A percentile compares a stretch with the other conserved stretches of the same genome.
Conservation (phyloP, 2,797 vertebrate species). For the Channallabes apus region DNA sequence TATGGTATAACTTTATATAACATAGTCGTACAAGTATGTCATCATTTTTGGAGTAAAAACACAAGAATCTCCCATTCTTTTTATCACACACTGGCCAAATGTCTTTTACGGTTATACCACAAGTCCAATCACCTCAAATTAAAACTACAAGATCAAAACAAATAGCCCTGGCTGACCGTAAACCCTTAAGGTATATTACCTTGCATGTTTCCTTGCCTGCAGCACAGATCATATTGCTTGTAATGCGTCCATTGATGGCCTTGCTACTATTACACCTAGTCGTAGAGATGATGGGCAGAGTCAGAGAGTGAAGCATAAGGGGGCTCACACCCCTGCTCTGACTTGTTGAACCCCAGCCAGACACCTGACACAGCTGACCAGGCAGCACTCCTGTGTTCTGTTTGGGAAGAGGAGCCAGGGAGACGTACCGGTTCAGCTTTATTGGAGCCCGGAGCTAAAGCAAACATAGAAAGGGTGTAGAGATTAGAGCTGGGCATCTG, state of each 20-base stretch:
- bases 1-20: not conserved
- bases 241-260: slow-evolving; percentile 78
- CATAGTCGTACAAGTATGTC: not conserved
- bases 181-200: slow-evolving; percentile 57
- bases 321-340: slow-evolving; percentile 58
- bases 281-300: slow-evolving; percentile 72
- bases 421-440: slow-evolving; percentile 72
- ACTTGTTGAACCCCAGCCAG: slow-evolving; percentile 76
- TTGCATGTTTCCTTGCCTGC: slow-evolving; percentile 79
- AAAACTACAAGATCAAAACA: not conserved
- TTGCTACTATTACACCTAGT: slow-evolving; percentile 73
- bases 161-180: not conserved
- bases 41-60: not conserved
- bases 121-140: not conserved
- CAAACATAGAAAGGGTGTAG: slow-evolving; percentile 24
- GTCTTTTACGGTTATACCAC: not conserved
- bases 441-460: slow-evolving; percentile 72
- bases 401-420: slow-evolving; percentile 73
- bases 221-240: slow-evolving; percentile 79
- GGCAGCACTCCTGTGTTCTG: slow-evolving; percentile 68
- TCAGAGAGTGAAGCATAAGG: slow-evolving; percentile 68
- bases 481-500: slow-evolving; percentile 33
- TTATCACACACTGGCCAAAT: not conserved
- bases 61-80: not conserved
- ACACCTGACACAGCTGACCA: slow-evolving; percentile 74